Evolutionary conservation across 2,113 vertebrate species (phyloP), one percentile per base, ranked within the genome.

Genomic region (Leptobrachium leishanense): DNA sequence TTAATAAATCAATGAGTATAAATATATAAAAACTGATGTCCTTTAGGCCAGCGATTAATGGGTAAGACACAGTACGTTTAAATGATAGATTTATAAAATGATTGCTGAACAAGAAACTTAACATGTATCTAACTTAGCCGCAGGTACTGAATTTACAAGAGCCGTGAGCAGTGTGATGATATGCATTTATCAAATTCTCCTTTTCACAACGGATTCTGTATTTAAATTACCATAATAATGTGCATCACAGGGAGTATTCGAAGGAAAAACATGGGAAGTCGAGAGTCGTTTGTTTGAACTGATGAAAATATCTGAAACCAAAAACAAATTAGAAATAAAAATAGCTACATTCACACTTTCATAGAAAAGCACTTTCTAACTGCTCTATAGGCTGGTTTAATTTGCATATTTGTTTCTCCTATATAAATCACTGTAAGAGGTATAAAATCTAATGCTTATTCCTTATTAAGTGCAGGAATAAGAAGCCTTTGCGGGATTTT

Each of bases 121-220:
- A 78, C 89, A 87, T 1, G 0, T 87, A 89, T 89, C 87, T 39
- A 6, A 76, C 86, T 81, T 91, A 90, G 88, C 91, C 89, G 89
- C 88, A 88, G 88, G 91, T 93, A 83, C 57, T 66, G 84, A 88
- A 92, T 93, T 92, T 92, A 91, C 86, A 90, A 82, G 83, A 88
- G 83, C 79, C 84, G 89, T 91, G 89, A 92, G 90, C 82, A 82
- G 77, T 83, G 82, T 86, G 85, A 91, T 83, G 74, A 90, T 86
- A 83, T 31, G 70, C 83, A 86, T 92, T 90, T 89, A 87, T 92
- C 88, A 89, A 84, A 81, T 85, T 88, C 80, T 88, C 90, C 87
- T 87, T 82, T 79, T 84, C 68, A 85, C 74, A 77, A 74, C 84
- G 74, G 78, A 82, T 85, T 90, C 89, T 15, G 0, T 90, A 91